phyloP scores from a whole-genome alignment of 2,113 vertebrate species.

The Pithys albifrons region DNA sequence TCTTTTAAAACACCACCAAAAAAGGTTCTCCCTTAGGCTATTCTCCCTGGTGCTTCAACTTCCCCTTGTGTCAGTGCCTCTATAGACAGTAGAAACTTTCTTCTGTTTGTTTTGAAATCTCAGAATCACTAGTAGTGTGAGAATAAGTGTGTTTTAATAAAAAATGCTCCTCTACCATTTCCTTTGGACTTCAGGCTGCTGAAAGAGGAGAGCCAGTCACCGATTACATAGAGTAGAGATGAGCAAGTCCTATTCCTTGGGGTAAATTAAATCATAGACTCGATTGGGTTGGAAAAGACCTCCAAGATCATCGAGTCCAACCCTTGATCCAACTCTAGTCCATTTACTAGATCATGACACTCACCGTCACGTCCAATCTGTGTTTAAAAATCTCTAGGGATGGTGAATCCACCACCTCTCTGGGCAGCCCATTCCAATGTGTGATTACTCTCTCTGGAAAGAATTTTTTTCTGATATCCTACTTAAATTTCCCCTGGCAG shows the following conservation, averaged over 20 bases:
- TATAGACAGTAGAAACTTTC: background rate
- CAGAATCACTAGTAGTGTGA: background rate
- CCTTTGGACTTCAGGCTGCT: background rate
- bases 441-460: no score
- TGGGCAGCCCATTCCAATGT: no score
- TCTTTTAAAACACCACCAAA: background rate
- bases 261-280: slow-evolving; percentile 21
- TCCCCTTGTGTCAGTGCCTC: background rate
- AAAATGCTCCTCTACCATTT: background rate
- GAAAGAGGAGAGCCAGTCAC: background rate
- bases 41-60: background rate
- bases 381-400: no score
- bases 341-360: no score
- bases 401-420: no score
- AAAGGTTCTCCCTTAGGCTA: background rate
- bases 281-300: no score
- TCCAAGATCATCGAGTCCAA: no score
- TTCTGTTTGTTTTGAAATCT: background rate
- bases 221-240: background rate
- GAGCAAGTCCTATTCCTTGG: background rate
- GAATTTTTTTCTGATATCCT: no score
- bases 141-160: background rate
- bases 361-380: no score
- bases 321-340: no score
- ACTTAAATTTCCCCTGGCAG: no score